Evolutionary conservation across 2,888 invertebrate species (phyloP).

Genomic region (Hanleya hanleyi): DNA sequence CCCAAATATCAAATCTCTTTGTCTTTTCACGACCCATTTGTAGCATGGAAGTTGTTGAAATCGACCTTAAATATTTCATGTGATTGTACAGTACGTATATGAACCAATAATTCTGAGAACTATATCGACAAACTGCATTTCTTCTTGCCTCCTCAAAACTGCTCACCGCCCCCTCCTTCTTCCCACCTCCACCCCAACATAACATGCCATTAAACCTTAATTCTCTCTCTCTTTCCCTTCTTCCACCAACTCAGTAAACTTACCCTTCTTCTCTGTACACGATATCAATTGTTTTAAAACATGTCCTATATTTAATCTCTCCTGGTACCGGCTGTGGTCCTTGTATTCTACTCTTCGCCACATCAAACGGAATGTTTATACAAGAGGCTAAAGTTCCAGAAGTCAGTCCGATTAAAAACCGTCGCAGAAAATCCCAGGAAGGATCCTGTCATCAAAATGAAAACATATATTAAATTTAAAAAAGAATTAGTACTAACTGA

Average conservation of each 20-base stretch:
- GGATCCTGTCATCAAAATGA: too few species aligned
- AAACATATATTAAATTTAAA: too few species aligned
- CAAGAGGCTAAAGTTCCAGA: slow-evolving; percentile 91
- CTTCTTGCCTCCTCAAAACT: neutral
- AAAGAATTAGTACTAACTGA: too few species aligned
- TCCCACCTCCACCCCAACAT: neutral
- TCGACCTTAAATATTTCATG: too few species aligned
- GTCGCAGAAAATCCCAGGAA: slow-evolving; percentile 61
- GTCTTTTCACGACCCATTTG: too few species aligned
- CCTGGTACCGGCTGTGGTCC: slow-evolving; percentile 88
- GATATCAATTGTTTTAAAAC: slow-evolving; percentile 81
- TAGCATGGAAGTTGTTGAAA: too few species aligned
- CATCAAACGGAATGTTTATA: slow-evolving; percentile 95
- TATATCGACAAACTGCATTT: too few species aligned
- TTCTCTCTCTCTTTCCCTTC: neutral
- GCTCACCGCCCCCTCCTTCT: too few species aligned
- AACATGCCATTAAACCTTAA: neutral
- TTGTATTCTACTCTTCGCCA: slow-evolving; percentile 95
- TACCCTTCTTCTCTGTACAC: slow-evolving; percentile 94
- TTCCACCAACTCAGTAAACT: slow-evolving; percentile 55
- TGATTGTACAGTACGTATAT: too few species aligned
- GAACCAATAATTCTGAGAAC: too few species aligned
- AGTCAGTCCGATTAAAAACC: slow-evolving; percentile 85
- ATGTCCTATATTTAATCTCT: slow-evolving; percentile 85
- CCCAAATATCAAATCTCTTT: too few species aligned